phyloP scores from a whole-genome alignment of 2,113 vertebrate species.

The Eulacestoma nigropectus region DNA sequence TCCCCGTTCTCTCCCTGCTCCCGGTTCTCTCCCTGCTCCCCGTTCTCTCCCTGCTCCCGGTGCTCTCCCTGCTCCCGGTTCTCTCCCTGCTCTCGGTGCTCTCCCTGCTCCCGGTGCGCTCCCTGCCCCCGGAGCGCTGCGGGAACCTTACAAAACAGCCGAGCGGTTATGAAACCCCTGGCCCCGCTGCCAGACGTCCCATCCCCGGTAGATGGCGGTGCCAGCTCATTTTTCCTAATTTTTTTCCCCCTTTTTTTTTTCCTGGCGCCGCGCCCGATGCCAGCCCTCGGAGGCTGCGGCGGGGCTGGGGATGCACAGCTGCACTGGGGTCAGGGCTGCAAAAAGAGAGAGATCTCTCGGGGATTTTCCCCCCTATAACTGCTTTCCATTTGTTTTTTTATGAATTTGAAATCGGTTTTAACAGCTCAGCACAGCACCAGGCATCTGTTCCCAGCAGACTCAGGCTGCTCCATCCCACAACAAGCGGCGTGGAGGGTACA shows the following conservation, averaged over 20 bases:
- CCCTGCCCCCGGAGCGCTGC: background rate
- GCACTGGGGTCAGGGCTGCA: background rate
- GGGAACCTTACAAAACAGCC: background rate
- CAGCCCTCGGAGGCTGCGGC: background rate
- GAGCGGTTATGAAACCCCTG: background rate
- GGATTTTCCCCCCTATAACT: rapidly evolving
- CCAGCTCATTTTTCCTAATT: background rate
- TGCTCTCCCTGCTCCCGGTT: background rate
- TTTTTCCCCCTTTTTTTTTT: rapidly evolving
- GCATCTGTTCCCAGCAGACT: background rate
- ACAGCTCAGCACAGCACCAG: background rate
- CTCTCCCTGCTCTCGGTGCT: background rate
- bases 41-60: background rate
- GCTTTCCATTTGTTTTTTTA: background rate
- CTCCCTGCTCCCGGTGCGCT: background rate
- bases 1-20: background rate
- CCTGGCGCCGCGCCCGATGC: background rate
- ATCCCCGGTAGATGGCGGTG: slow-evolving; percentile 48
- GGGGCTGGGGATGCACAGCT: background rate
- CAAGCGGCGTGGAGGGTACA: rapidly evolving
- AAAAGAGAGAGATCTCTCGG: too few species aligned
- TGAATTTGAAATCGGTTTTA: background rate
- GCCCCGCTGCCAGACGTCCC: background rate
- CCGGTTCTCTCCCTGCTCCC: background rate
- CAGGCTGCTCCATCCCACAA: background rate